phyloP scores from a whole-genome alignment of 1,140 invertebrate species.

The Drosophila lowei region DNA sequence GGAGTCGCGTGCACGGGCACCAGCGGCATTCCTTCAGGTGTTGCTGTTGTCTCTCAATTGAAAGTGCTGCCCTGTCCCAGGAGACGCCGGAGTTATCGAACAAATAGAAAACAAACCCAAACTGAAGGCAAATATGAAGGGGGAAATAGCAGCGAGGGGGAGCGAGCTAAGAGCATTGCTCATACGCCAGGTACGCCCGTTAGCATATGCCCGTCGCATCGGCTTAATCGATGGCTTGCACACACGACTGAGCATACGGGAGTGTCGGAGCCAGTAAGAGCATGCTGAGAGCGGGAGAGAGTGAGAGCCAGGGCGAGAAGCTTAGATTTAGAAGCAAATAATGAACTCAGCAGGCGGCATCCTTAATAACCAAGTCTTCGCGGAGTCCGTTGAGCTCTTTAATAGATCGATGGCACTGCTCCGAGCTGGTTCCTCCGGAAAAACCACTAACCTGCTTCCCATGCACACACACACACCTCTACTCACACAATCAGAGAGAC shows the following conservation, averaged over 20 bases:
- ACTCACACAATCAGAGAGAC: conserved; percentile 17
- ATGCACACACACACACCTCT: conserved; percentile 8
- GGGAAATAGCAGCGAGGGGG: neutral
- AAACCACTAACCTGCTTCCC: conserved; percentile 46
- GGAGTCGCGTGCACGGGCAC: conserved; percentile 32
- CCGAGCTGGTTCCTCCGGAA: neutral
- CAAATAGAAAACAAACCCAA: conserved; percentile 29
- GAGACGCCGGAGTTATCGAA: conserved; percentile 35
- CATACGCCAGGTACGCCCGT: conserved; percentile 58
- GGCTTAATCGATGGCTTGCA: conserved; percentile 67
- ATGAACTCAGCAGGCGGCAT: conserved; percentile 59
- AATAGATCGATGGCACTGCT: conserved; percentile 51
- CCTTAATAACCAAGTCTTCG: conserved; percentile 35
- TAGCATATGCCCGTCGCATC: conserved; percentile 21
- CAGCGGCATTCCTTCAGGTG: conserved; percentile 49
- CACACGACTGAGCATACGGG: conserved; percentile 42
- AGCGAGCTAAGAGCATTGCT: conserved; percentile 41
- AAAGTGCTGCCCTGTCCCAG: conserved; percentile 59
- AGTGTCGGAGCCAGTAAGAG: neutral
- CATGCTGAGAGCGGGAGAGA: neutral
- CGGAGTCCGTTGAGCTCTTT: conserved; percentile 19
- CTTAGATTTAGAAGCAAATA: conserved; percentile 34
- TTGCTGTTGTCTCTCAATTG: conserved; percentile 67
- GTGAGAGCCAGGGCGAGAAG: neutral
- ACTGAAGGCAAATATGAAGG: conserved; percentile 9